Evolutionary conservation across 2,113 vertebrate species (phyloP).

Genomic region (Rhadina sibilatrix): DNA sequence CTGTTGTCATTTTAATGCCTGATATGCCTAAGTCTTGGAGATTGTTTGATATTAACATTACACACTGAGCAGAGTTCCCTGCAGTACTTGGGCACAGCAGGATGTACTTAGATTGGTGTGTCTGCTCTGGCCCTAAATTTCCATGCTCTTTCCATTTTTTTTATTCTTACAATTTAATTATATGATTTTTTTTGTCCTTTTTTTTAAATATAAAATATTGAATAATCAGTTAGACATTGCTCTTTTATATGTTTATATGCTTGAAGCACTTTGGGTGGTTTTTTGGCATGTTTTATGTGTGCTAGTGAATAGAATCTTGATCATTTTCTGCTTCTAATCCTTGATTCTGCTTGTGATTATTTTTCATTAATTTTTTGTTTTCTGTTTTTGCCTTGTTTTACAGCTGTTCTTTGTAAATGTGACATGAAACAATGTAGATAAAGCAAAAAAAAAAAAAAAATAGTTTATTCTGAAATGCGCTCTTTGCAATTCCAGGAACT

Average conservation of each 20-base stretch:
- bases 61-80: neutral
- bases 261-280: neutral
- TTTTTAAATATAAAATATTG: neutral
- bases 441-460: neutral
- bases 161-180: neutral
- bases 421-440: neutral
- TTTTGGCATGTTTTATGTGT: neutral
- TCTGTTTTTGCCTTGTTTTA: neutral
- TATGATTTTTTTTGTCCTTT: neutral
- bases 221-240: neutral
- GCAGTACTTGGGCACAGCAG: neutral
- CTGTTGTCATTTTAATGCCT: constrained; percentile 20
- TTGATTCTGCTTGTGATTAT: neutral
- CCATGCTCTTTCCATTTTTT: neutral
- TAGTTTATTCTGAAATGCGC: neutral
- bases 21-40: neutral
- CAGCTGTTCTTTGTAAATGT: neutral
- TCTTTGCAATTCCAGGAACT: neutral
- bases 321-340: neutral
- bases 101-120: neutral
- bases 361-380: neutral
- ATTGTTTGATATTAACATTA: neutral
- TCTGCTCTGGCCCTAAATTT: constrained; percentile 22
- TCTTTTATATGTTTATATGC: neutral
- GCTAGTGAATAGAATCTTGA: neutral